phyloP scores from a whole-genome alignment of 2,797 vertebrate species.

The Salarias fasciatus region DNA sequence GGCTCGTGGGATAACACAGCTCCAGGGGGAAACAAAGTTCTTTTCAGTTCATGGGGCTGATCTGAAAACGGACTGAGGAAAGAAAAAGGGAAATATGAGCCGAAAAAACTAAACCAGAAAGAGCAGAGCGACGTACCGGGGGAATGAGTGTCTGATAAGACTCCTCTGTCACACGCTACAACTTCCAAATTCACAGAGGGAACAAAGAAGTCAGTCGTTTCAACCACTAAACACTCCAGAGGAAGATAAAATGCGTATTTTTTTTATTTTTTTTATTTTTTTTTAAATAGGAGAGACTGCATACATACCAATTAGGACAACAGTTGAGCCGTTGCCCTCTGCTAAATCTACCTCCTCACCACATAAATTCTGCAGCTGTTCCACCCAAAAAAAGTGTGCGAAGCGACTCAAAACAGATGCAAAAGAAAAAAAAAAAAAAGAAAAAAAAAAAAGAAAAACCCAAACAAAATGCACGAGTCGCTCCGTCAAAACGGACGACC shows the following conservation, averaged over 20 bases:
- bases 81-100: constrained; percentile 47
- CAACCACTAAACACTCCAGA: constrained; percentile 51
- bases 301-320: too few species aligned
- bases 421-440: constrained; percentile 21
- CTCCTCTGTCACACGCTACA: constrained; percentile 3
- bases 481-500: constrained; percentile 27
- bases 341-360: too few species aligned
- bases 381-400: too few species aligned
- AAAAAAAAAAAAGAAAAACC: constrained; percentile 20
- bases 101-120: constrained; percentile 45
- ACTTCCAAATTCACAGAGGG: constrained; percentile 35
- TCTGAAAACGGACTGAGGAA: constrained; percentile 46
- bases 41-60: constrained; percentile 32
- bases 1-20: constrained; percentile 50
- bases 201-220: neutral
- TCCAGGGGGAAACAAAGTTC: constrained; percentile 62
- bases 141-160: constrained; percentile 35
- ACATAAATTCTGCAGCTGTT: too few species aligned
- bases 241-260: constrained; percentile 25
- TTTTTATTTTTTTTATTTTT: too few species aligned
- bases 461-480: constrained; percentile 13
- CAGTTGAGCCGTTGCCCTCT: too few species aligned
- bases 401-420: neutral
- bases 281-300: too few species aligned
- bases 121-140: constrained; percentile 37